These are phyloP conservation scores for Drosophila miranda DNA, from an alignment of 1,140 invertebrate genomes.

Conservation along the genomic window DNA sequence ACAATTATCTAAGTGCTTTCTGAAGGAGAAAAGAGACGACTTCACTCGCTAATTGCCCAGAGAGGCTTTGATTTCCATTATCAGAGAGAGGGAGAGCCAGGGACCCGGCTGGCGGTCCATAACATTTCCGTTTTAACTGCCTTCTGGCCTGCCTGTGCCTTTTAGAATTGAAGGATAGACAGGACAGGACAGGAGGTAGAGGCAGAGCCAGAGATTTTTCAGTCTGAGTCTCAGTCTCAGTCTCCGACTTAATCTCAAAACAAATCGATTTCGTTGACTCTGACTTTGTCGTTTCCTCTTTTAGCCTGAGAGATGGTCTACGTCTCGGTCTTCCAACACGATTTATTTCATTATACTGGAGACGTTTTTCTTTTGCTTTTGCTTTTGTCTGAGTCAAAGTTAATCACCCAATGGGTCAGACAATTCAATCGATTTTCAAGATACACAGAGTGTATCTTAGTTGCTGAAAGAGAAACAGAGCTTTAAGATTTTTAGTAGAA, in stretches of 20 bases:
- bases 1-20: slow-evolving; percentile 78
- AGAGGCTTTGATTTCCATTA: slow-evolving; percentile 68
- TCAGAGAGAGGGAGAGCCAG: too few species aligned
- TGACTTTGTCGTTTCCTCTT: slow-evolving; percentile 13
- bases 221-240: slow-evolving; percentile 30
- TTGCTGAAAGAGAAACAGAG: slow-evolving; percentile 15
- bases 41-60: slow-evolving; percentile 51
- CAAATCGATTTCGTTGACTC: slow-evolving; percentile 78
- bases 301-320: slow-evolving; percentile 1
- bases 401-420: slow-evolving; percentile 67
- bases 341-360: slow-evolving; percentile 77
- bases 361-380: slow-evolving; percentile 16
- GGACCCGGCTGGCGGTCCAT: slow-evolving; percentile 22
- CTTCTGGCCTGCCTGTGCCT: slow-evolving; percentile 10
- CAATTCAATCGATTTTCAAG: slow-evolving; percentile 74
- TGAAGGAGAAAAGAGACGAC: slow-evolving; percentile 7
- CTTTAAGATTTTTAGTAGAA: slow-evolving; percentile 42
- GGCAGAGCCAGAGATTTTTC: not conserved
- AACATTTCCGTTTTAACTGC: slow-evolving; percentile 67
- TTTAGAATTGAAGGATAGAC: slow-evolving; percentile 3
- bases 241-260: slow-evolving; percentile 78
- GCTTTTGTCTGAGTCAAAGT: slow-evolving; percentile 57
- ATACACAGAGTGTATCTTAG: slow-evolving; percentile 11
- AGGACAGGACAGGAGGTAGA: not conserved
- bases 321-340: slow-evolving; percentile 51